A percentile compares a stretch with the other conserved stretches of the same genome.
Conservation (phyloP, 2,797 vertebrate species). For the Chrosomus eos region DNA sequence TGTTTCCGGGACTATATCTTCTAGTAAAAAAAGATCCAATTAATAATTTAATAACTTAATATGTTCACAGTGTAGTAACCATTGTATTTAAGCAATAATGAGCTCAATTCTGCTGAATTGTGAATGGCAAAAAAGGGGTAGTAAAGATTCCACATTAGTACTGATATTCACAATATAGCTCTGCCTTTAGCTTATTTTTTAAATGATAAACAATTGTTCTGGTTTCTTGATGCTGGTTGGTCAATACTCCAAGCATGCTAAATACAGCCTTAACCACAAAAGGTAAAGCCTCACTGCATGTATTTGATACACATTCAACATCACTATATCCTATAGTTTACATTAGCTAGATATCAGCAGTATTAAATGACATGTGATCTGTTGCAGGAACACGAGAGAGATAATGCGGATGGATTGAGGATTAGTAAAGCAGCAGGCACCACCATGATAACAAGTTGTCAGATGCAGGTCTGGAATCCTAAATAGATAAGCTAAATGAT, state of each 20-base stretch:
- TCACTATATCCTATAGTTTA: background rate
- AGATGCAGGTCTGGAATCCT: background rate
- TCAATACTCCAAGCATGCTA: background rate
- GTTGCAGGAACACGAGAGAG: background rate
- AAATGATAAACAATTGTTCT: background rate
- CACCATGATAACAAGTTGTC: background rate
- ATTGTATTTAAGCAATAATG: background rate
- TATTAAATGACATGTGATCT: slow-evolving; percentile 5
- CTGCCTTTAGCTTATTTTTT: background rate
- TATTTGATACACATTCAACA: background rate
- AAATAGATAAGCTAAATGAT: background rate
- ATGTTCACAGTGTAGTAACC: background rate
- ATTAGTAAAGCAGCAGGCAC: background rate
- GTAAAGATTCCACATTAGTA: background rate
- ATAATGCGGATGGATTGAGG: background rate
- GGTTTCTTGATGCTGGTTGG: background rate
- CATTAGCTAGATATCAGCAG: background rate
- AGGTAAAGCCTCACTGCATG: background rate
- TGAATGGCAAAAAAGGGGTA: background rate
- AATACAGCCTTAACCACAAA: background rate
- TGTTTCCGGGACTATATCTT: background rate
- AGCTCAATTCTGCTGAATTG: background rate
- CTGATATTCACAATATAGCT: background rate
- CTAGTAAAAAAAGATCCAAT: background rate
- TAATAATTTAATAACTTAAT: background rate